A percentile compares a stretch with the other conserved stretches of the same genome.
These are phyloP conservation scores for Antechinus flavipes DNA, from an alignment of 2,113 vertebrate species.

Conservation along the genomic window DNA sequence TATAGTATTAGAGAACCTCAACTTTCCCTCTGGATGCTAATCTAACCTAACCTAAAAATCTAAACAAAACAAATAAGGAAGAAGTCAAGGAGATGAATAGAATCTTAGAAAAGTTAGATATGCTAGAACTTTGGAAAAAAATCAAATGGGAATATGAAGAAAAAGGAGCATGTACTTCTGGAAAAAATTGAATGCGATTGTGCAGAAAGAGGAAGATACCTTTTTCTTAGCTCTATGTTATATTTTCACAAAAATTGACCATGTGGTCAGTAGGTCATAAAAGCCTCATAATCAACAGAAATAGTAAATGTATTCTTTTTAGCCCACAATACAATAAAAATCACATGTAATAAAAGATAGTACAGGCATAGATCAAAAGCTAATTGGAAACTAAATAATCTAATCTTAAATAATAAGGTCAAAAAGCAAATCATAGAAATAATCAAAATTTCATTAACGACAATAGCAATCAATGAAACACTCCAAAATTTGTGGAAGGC, in stretches of 20 bases:
- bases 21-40: neutral
- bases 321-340: neutral
- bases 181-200: neutral
- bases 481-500: too few relatives aligned
- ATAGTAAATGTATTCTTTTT: neutral
- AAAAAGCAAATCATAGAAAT: too few relatives aligned
- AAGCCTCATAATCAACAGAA: neutral
- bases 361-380: too few relatives aligned
- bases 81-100: neutral
- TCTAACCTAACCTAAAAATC: neutral
- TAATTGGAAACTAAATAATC: too few relatives aligned
- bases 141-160: neutral
- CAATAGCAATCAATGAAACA: too few relatives aligned
- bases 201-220: neutral
- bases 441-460: too few relatives aligned
- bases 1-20: neutral
- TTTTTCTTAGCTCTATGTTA: neutral
- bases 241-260: neutral
- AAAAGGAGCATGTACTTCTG: neutral
- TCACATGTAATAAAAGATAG: neutral
- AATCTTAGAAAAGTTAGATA: neutral
- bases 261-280: neutral
- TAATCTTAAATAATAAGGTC: too few relatives aligned
- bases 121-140: neutral
- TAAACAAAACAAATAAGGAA: neutral